Evolutionary conservation across 2,888 invertebrate genomes (phyloP), one percentile per base, ranked within the genome.

Genomic region (Lissocephala sabroskyi): DNA sequence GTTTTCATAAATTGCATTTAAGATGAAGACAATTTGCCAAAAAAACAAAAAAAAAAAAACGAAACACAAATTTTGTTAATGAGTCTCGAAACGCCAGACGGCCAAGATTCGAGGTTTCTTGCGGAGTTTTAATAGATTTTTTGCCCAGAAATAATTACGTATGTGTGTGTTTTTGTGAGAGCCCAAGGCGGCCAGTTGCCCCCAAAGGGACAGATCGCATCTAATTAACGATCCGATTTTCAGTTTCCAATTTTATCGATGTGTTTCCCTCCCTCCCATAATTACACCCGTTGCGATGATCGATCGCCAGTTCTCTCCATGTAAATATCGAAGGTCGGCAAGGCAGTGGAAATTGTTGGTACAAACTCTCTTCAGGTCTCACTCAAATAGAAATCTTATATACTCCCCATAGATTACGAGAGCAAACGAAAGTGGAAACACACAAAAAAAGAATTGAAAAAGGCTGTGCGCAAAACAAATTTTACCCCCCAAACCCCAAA

Each of bases 351-450:
- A 42, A 71, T 67, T 48, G 68, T 65, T 71, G 68, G 68, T 68
- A 70, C 74, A 70, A 70, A 63, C 56, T 66, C 37, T 52, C 66
- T 63, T 71, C 75, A 71, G 71, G 71, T 70, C 59, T 57, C 47
- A 49, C 56, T 56, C 53, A 37, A 47, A 42, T 37, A 41, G 37
- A 43, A 41, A 39, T 6, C 10, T 6, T 10, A 23, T 39, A 23
- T 39, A 23, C 23, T 42, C 36, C n/a, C n/a, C 18, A 29, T 29
- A n/a, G 32, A n/a, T n/a, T n/a, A n/a, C n/a, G n/a, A 42, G 9
- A 28, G 10, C 7, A 52, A 37, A 48, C 2, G 33, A 46, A 54
- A 33, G 35, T 9, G 33, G 14, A 29, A 45, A 42, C 11, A 33
- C 39, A 49, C 43, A 39, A 51, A 60, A 47, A 61, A 58, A 17